These are phyloP conservation scores for Mirounga angustirostris DNA, from an alignment of 2,113 vertebrate species.

Conservation along the genomic window DNA sequence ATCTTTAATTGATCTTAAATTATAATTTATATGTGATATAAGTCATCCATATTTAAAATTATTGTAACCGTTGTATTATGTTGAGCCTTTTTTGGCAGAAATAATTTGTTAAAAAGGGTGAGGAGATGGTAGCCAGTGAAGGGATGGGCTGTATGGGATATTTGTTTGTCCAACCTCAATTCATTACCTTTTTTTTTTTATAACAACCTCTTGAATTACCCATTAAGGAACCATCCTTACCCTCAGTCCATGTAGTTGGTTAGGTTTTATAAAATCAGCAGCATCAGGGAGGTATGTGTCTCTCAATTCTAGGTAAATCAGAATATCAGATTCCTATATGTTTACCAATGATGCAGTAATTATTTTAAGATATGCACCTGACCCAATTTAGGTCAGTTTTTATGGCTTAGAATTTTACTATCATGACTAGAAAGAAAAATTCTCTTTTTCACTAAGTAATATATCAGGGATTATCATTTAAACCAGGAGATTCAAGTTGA, in stretches of 20 bases:
- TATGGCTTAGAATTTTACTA: background rate
- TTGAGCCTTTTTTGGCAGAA: background rate
- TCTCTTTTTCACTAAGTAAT: background rate
- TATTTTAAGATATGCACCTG: background rate
- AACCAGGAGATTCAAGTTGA: background rate
- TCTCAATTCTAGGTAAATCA: background rate
- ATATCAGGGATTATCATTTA: background rate
- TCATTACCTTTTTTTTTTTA: background rate
- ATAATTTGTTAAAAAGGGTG: background rate
- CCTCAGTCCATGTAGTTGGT: background rate
- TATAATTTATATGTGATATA: background rate
- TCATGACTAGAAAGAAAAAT: background rate
- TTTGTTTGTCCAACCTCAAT: background rate
- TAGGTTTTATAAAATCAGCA: background rate
- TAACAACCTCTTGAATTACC: background rate
- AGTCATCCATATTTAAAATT: background rate
- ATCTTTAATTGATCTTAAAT: background rate
- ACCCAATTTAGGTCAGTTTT: background rate
- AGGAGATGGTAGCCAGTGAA: background rate
- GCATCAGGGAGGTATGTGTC: background rate
- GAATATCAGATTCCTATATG: background rate
- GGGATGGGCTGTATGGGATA: background rate
- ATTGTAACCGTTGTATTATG: background rate
- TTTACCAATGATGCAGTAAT: background rate
- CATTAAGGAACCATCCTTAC: background rate